Evolutionary conservation across 1,140 invertebrate genomes (phyloP).

Genomic region (Drosophila asahinai): DNA sequence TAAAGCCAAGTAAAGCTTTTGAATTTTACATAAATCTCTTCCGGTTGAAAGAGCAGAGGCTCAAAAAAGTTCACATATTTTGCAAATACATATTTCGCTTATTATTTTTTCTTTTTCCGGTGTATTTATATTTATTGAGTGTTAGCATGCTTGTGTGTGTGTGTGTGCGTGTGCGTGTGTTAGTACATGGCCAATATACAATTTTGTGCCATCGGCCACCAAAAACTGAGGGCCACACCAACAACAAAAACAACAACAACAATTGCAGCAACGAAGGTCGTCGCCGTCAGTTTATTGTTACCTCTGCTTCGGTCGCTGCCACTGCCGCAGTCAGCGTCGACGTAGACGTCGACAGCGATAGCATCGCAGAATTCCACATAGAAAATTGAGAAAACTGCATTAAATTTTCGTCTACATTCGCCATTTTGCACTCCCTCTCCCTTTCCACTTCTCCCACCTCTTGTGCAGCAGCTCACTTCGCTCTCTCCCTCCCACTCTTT

Average conservation of each 20-base stretch:
- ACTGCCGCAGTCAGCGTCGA: constrained; percentile 15
- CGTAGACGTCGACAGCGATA: constrained; percentile 25
- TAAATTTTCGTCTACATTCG: constrained; percentile 67
- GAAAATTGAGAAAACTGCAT: constrained; percentile 80
- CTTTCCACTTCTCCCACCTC: constrained; percentile 6
- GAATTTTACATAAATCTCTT: no score
- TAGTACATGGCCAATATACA: constrained; percentile 49
- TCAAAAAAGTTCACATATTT: background rate
- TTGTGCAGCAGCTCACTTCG: constrained; percentile 42
- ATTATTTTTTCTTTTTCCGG: background rate
- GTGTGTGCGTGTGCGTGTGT: constrained; percentile 15
- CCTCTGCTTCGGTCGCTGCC: constrained; percentile 24
- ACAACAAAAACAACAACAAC: constrained; percentile 31
- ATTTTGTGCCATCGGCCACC: constrained; percentile 49
- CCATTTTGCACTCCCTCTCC: background rate
- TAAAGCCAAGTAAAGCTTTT: no score
- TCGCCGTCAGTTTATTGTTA: constrained; percentile 46
- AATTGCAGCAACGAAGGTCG: constrained; percentile 70
- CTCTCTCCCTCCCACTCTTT: constrained; percentile 19
- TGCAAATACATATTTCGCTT: background rate
- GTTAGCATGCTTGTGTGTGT: constrained; percentile 2
- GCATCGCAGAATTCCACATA: constrained; percentile 64
- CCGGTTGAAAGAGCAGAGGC: background rate
- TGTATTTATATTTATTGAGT: constrained; percentile 23
- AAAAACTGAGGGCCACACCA: constrained; percentile 44